These are phyloP conservation scores for Anthopleura sola DNA, from an alignment of 64 coral and sea anemone species.

Conservation along the genomic window DNA sequence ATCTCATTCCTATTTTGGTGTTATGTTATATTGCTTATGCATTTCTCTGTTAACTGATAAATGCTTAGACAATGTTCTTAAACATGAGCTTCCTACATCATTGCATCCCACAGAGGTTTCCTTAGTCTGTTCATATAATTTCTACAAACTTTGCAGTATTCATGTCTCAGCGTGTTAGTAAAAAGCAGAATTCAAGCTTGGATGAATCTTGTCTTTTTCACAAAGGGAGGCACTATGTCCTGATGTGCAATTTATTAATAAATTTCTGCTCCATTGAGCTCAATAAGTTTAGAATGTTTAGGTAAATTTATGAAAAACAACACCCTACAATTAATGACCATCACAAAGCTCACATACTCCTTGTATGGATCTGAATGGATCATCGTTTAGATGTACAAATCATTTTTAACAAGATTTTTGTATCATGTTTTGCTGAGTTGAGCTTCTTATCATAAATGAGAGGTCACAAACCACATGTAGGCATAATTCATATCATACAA, in stretches of 20 bases:
- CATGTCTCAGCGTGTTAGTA: too few relatives aligned
- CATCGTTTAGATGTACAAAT: neutral
- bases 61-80: neutral
- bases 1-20: neutral
- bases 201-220: neutral
- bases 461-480: neutral
- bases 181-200: neutral
- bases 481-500: neutral
- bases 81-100: neutral
- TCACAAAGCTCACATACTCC: too few relatives aligned
- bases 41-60: neutral
- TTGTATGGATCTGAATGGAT: too few relatives aligned
- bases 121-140: too few relatives aligned
- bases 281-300: neutral
- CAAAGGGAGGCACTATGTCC: neutral
- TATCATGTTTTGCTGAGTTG: neutral
- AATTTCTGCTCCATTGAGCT: neutral
- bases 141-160: too few relatives aligned
- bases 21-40: too few relatives aligned
- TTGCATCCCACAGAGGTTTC: too few relatives aligned
- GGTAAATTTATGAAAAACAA: neutral
- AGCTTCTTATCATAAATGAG: neutral
- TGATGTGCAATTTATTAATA: neutral
- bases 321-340: neutral
- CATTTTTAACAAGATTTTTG: neutral